Evolutionary conservation across 1,140 invertebrate genomes (phyloP), one percentile per base, ranked within the genome.

Genomic region (Ooceraea biroi): DNA sequence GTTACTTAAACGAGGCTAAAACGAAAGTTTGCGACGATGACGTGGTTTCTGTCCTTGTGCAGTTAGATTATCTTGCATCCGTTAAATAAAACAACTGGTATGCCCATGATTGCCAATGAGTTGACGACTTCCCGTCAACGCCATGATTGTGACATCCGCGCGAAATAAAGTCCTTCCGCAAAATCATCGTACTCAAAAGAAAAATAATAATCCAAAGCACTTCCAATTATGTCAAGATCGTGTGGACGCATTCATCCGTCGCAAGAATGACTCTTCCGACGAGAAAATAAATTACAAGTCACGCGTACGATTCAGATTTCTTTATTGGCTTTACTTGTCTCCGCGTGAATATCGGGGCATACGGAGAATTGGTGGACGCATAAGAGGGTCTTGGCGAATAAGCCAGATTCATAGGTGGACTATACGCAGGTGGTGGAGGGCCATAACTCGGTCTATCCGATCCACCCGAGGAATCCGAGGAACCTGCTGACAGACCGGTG

Each of bases 391-490:
- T 66, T 12, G 7, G 27, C 1, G 73, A 11, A 1, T 68, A 69
- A 14, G 76, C 1, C 8, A 48, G 12, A n/a, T 22, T 12, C 12
- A 48, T 46, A 17, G 60, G 60, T 19, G 60, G 0, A 63, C 30
- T 48, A 17, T 78, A 78, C 11, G 61, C 22, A 5, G 74, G 63
- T 12, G 0, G n/a, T 11, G 5, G 14, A 8, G 3, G 7, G 22
- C 3, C n/a, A n/a, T n/a, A n/a, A n/a, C n/a, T n/a, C n/a, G 22
- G 19, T 17, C 68, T 14, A 12, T 52, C 0, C 5, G 74, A 66
- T 52, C 36, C 36, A 7, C 71, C 17, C 4, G 76, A 80, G 12
- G 76, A 69, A 57, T 80, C 17, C 4, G 76, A 80, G 12, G 76
- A 69, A 57, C 36, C 7, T 36, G 65, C 25, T 12, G 76, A 80